phyloP scores from a whole-genome alignment of 2,888 invertebrate species.

The Priocnemis perturbator region DNA sequence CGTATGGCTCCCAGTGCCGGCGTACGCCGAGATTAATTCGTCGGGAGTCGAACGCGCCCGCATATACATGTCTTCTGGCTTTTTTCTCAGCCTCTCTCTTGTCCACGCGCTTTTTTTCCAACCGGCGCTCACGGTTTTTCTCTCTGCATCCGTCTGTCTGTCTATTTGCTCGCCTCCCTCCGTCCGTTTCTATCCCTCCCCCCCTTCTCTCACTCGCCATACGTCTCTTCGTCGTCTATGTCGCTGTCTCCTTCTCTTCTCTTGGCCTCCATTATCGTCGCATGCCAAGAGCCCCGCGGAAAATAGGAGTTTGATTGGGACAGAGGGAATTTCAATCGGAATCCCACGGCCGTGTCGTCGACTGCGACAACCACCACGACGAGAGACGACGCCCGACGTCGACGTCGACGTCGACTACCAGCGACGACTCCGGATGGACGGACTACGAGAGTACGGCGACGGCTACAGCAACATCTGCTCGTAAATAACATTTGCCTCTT shows the following conservation, averaged over 20 bases:
- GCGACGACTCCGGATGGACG: conserved; percentile 13
- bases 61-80: background rate
- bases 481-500: conserved; percentile 70
- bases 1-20: conserved; percentile 30
- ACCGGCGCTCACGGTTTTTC: conserved; percentile 16
- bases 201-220: conserved; percentile 2
- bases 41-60: conserved; percentile 22
- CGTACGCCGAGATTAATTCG: conserved; percentile 30
- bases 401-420: conserved; percentile 8
- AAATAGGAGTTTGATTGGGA: conserved; percentile 72
- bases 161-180: conserved; percentile 14
- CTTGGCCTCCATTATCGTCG: conserved; percentile 52
- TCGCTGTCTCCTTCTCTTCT: conserved; percentile 21
- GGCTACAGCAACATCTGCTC: conserved; percentile 49
- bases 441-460: conserved; percentile 22
- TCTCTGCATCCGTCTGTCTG: conserved; percentile 26
- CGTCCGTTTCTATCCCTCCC: conserved; percentile 12
- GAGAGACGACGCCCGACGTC: conserved; percentile 20
- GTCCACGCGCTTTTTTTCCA: conserved; percentile 1
- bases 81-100: conserved; percentile 15
- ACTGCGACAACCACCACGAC: conserved; percentile 23
- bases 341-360: conserved; percentile 39
- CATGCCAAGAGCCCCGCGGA: conserved; percentile 60
- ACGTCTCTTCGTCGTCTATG: conserved; percentile 15
- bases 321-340: conserved; percentile 71